phyloP scores from a whole-genome alignment of 2,113 vertebrate genomes.

The Mesitornis unicolor region DNA sequence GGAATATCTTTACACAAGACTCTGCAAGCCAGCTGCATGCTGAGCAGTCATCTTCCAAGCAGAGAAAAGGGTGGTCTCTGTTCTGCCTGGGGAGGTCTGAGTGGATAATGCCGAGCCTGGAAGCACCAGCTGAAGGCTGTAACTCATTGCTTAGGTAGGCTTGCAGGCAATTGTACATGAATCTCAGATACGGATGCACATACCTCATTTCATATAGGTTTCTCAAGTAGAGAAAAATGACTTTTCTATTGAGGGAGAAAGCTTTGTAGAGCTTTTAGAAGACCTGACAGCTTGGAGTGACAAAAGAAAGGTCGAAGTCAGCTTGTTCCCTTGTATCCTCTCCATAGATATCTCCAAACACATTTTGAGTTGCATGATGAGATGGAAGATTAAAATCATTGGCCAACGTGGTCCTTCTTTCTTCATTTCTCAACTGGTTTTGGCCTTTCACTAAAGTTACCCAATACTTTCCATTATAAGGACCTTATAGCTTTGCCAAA shows the following conservation, averaged over 20 bases:
- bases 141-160: background rate
- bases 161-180: background rate
- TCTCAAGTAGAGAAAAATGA: background rate
- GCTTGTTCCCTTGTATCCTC: background rate
- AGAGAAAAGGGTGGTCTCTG: background rate
- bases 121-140: background rate
- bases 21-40: background rate
- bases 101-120: background rate
- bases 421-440: constrained; percentile 21
- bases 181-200: background rate
- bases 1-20: background rate
- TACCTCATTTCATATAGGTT: background rate
- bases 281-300: background rate
- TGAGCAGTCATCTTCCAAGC: background rate
- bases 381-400: constrained; percentile 7
- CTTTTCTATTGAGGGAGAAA: background rate
- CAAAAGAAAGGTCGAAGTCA: background rate
- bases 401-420: constrained; percentile 2
- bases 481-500: constrained; percentile 5
- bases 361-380: background rate
- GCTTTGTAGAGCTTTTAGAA: background rate
- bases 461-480: constrained; percentile 59
- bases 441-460: constrained; percentile 34
- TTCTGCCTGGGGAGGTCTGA: background rate
- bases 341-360: background rate